Evolutionary conservation across 2,797 vertebrate species (phyloP).

Genomic region (Typhlichthys subterraneus): DNA sequence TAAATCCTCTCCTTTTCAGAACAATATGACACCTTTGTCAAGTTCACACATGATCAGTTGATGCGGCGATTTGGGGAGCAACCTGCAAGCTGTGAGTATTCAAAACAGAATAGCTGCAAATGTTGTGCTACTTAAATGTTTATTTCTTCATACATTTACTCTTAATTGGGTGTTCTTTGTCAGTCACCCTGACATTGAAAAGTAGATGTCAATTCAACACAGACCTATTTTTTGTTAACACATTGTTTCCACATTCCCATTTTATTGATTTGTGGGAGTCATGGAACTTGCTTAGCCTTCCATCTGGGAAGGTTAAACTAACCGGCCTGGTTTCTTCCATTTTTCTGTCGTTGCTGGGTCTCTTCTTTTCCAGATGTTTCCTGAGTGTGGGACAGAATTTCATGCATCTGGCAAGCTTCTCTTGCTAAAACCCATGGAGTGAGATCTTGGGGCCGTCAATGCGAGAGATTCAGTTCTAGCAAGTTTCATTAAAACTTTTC

Average conservation of each 20-base stretch:
- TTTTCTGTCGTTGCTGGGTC: conserved; percentile 42
- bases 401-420: conserved; percentile 65
- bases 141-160: neutral
- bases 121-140: neutral
- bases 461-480: conserved; percentile 79
- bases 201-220: too few species aligned
- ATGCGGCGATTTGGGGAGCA: conserved; percentile 98
- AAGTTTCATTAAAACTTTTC: conserved; percentile 86
- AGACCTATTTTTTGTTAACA: neutral
- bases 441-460: conserved; percentile 56
- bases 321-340: conserved; percentile 33
- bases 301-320: conserved; percentile 36
- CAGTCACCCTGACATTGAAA: too few species aligned
- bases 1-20: conserved; percentile 73
- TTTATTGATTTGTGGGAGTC: conserved; percentile 1
- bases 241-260: conserved; percentile 30
- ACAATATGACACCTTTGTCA: conserved; percentile 98
- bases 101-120: conserved; percentile 46
- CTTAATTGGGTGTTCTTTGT: too few species aligned
- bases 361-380: conserved; percentile 76
- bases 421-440: conserved; percentile 79
- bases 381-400: conserved; percentile 69
- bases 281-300: conserved; percentile 23
- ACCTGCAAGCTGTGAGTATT: conserved; percentile 90
- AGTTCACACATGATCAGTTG: conserved; percentile 96